Percentiles rank a stretch among this genome's conserved stretches.
Evolutionary conservation across 2,797 vertebrate genomes (phyloP).

Genomic region (Typhlichthys eigenmanni): DNA sequence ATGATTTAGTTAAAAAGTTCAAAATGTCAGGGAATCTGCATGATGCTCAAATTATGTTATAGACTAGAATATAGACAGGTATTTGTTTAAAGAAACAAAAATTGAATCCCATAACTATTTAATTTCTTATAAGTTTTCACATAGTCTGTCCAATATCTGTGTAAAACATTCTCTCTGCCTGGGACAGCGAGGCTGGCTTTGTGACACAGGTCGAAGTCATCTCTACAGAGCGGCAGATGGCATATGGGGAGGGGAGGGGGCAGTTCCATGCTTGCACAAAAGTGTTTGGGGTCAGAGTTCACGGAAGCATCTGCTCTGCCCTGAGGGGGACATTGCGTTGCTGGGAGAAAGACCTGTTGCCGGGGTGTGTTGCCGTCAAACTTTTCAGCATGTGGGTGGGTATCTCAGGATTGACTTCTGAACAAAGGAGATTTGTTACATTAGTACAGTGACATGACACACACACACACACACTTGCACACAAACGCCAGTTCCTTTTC

Average conservation of each 20-base stretch:
- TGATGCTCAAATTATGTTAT: no score
- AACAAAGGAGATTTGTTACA: slow-evolving; percentile 71
- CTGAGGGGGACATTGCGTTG: slow-evolving; percentile 80
- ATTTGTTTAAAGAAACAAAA: no score
- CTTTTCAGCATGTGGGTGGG: slow-evolving; percentile 62
- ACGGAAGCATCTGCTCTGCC: slow-evolving; percentile 88
- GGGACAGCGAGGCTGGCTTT: slow-evolving; percentile 55
- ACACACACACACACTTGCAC: slow-evolving; percentile 12
- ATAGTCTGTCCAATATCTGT: not conserved
- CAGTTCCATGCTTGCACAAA: slow-evolving; percentile 79
- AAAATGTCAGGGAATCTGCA: no score
- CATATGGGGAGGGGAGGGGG: slow-evolving; percentile 73
- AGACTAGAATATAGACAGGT: no score
- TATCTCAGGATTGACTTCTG: slow-evolving; percentile 54
- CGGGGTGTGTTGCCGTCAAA: slow-evolving; percentile 62
- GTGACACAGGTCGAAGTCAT: slow-evolving; percentile 68
- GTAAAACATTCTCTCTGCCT: slow-evolving; percentile 49
- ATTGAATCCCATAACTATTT: no score
- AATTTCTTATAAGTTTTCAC: no score
- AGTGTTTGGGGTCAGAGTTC: slow-evolving; percentile 89
- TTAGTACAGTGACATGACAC: slow-evolving; percentile 23
- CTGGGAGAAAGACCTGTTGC: slow-evolving; percentile 79
- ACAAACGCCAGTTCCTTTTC: not conserved
- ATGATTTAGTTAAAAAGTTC: no score
- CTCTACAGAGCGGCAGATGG: slow-evolving; percentile 85